Base-by-base conservation (phyloP, 2,113 vertebrate species). In the Xiphophorus hellerii region DNA sequence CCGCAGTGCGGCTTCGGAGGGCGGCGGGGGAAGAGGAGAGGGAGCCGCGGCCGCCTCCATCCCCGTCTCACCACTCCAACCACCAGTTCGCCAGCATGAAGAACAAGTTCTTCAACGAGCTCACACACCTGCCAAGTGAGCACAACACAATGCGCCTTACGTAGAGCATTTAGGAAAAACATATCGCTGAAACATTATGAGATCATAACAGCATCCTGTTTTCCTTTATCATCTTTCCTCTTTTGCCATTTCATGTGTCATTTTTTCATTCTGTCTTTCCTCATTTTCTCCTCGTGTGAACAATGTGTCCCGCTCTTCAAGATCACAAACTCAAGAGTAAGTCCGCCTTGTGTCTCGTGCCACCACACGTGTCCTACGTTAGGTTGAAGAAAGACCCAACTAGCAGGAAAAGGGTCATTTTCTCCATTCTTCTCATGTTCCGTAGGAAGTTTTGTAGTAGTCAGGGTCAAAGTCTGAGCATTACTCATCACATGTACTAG, bases 81-180 rank as follows among this genome's bases (percentile, higher is more conserved):
- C 93, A 95, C 64, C 91, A 95, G 91, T 95, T 90, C 58, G 27
- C 67, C 29, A 92, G 89, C 84, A 91, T 95, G 81, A 95, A 95
- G 85, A 93, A 89, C 84, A 95, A 95, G 85, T 95, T 95, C 88
- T 94, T 92, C 71, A 93, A 95, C 25, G 94, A 95, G 77, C 85
- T 93, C 64, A 94, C 93, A 3, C 93, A 94, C 76, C 88, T 95
- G 78, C 94, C 95, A 79, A 94, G 94, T 95, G 82, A 93, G 93
- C 12, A 11, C 31, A 60, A 3, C 6, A 2, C 30, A 44, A 65
- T 58, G 28, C 1, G 30, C 27, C 51, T 48, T 39, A 0, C 25
- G 17, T 48, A 37, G 20, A 66, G 28, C 2, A 20, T 9, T 20
- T 0, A 28, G 5, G 28, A 8, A 28, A 28, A 28, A 48, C 2